These are phyloP conservation scores for Arnoldichthys spilopterus DNA, from an alignment of 2,797 vertebrate genomes.

Conservation along the genomic window DNA sequence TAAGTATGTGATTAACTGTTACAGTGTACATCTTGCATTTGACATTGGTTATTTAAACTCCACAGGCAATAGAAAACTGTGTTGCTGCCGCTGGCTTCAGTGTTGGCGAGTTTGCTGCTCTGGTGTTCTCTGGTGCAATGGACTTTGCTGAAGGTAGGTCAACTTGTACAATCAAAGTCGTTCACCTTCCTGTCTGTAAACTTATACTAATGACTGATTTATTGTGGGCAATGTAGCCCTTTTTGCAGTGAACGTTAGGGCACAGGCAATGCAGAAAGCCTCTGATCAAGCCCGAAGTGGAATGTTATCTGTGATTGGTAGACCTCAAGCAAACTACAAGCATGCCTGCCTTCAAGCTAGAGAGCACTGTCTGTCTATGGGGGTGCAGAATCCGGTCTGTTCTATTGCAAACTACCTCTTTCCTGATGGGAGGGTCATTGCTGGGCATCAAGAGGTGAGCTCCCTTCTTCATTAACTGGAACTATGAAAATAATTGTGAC, in stretches of 20 bases:
- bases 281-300: slow-evolving; percentile 86
- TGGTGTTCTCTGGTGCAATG: slow-evolving; percentile 93
- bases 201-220: not conserved
- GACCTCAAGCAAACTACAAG: slow-evolving; percentile 79
- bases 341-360: slow-evolving; percentile 86
- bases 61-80: slow-evolving; percentile 88
- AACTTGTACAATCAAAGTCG: too few relatives aligned
- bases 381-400: slow-evolving; percentile 85
- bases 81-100: slow-evolving; percentile 94
- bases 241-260: slow-evolving; percentile 89
- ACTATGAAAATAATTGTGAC: not conserved
- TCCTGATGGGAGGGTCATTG: slow-evolving; percentile 91
- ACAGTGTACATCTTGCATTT: not conserved
- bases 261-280: slow-evolving; percentile 93
- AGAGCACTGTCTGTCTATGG: slow-evolving; percentile 84
- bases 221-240: slow-evolving; percentile 77
- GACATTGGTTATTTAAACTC: slow-evolving; percentile 18
- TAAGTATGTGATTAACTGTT: not conserved
- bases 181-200: not conserved
- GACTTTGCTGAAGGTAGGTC: slow-evolving; percentile 87
- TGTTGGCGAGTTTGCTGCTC: slow-evolving; percentile 92
- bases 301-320: slow-evolving; percentile 90
- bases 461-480: not conserved
- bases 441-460: slow-evolving; percentile 88
- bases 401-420: slow-evolving; percentile 91